A percentile compares a stretch with the other conserved stretches of the same genome.
Conservation (phyloP, 2,888 invertebrate species). For the Drosophila nr. fundita region DNA sequence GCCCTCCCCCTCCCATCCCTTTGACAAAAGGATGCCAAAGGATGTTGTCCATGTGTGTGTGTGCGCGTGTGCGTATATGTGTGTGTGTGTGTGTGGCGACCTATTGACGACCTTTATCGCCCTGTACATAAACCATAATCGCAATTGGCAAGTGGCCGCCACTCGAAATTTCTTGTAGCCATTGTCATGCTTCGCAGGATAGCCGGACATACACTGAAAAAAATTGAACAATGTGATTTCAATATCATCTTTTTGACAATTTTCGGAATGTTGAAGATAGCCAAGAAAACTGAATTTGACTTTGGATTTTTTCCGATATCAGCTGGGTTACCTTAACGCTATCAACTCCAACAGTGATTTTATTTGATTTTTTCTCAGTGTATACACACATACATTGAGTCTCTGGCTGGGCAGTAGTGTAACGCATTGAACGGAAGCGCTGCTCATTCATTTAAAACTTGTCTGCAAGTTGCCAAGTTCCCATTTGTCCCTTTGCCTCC, state of each 20-base stretch:
- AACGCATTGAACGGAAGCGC: slow-evolving; percentile 81
- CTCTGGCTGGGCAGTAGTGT: slow-evolving; percentile 40
- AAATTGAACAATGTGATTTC: not conserved
- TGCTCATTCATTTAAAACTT: slow-evolving; percentile 84
- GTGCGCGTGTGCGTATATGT: slow-evolving; percentile 23
- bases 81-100: slow-evolving; percentile 66
- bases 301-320: not conserved
- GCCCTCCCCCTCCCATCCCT: not conserved
- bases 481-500: slow-evolving; percentile 5
- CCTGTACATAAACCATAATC: slow-evolving; percentile 83
- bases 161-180: slow-evolving; percentile 62
- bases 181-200: slow-evolving; percentile 72
- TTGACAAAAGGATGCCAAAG: slow-evolving; percentile 23
- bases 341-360: not conserved
- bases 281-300: not conserved
- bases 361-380: not conserved
- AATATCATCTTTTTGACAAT: not conserved
- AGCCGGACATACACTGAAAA: slow-evolving; percentile 24
- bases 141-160: slow-evolving; percentile 81
- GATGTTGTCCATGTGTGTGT: slow-evolving; percentile 23
- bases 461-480: slow-evolving; percentile 83
- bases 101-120: slow-evolving; percentile 84
- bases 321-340: not conserved
- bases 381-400: slow-evolving; percentile 23
- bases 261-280: not conserved